These are phyloP conservation scores for Drosophila seguyi DNA, from an alignment of 1,140 invertebrate genomes.

Conservation along the genomic window DNA sequence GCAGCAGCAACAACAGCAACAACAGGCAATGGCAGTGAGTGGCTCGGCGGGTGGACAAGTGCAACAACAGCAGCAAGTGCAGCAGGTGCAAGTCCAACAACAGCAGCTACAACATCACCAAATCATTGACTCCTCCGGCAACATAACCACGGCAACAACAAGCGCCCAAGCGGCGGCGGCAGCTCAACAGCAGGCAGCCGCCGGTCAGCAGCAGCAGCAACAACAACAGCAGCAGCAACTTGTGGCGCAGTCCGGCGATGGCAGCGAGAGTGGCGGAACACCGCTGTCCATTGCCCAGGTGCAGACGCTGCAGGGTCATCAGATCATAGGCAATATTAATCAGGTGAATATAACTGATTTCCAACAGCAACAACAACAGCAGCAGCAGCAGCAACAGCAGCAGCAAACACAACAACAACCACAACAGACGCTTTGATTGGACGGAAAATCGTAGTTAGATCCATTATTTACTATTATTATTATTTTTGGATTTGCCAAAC, in stretches of 20 bases:
- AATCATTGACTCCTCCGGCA: slow-evolving; percentile 74
- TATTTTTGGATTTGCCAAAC: slow-evolving; percentile 23
- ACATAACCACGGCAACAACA: slow-evolving; percentile 73
- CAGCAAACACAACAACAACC: slow-evolving; percentile 59
- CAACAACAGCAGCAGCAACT: slow-evolving; percentile 76
- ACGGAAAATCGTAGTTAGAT: slow-evolving; percentile 42
- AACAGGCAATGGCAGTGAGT: slow-evolving; percentile 69
- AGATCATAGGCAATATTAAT: slow-evolving; percentile 84
- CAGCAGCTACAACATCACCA: slow-evolving; percentile 80
- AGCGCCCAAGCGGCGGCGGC: slow-evolving; percentile 74
- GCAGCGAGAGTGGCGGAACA: slow-evolving; percentile 78
- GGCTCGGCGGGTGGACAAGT: slow-evolving; percentile 61
- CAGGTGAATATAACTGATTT: slow-evolving; percentile 85
- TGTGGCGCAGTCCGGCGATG: slow-evolving; percentile 78
- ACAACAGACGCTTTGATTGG: slow-evolving; percentile 75
- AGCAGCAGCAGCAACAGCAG: slow-evolving; percentile 54
- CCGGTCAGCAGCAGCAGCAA: slow-evolving; percentile 69
- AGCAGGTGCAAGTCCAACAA: slow-evolving; percentile 68
- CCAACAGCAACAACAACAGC: slow-evolving; percentile 70
- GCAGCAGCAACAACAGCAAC: slow-evolving; percentile 45
- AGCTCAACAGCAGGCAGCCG: slow-evolving; percentile 68
- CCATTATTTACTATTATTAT: slow-evolving; percentile 43
- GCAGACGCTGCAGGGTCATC: slow-evolving; percentile 84
- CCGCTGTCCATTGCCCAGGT: slow-evolving; percentile 84
- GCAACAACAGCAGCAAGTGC: slow-evolving; percentile 65